Evolutionary conservation across 2,113 vertebrate genomes (phyloP).

Genomic region (Hydrochoerus hydrochaeris): DNA sequence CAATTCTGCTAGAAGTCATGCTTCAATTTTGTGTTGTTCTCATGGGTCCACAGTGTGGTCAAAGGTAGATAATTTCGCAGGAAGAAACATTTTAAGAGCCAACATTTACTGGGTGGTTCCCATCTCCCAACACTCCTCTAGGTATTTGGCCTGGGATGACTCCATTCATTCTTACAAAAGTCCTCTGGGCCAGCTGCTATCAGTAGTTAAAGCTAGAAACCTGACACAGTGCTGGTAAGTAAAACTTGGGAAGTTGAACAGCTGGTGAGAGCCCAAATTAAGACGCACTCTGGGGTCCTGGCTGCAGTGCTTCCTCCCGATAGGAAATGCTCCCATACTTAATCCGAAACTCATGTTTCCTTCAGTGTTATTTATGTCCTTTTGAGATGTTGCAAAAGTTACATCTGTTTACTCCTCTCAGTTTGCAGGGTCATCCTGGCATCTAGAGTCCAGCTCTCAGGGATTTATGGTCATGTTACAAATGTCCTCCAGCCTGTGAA

Average conservation of each 20-base stretch:
- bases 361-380: background rate
- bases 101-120: background rate
- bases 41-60: background rate
- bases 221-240: background rate
- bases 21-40: rapidly evolving
- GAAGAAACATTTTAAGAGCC: background rate
- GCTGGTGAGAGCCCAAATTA: background rate
- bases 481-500: background rate
- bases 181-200: too few species aligned
- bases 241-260: background rate
- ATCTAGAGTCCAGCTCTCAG: background rate
- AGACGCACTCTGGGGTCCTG: background rate
- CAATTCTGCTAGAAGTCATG: background rate
- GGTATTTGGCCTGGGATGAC: background rate
- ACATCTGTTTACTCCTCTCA: background rate
- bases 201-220: background rate
- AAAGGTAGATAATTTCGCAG: background rate
- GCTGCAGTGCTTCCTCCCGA: background rate
- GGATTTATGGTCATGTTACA: background rate
- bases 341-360: background rate
- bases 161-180: background rate
- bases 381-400: background rate
- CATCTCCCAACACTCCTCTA: background rate
- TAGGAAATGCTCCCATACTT: background rate
- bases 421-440: background rate